Conservation (phyloP, 1,140 invertebrate species). For the Rhopalosiphum padi region DNA sequence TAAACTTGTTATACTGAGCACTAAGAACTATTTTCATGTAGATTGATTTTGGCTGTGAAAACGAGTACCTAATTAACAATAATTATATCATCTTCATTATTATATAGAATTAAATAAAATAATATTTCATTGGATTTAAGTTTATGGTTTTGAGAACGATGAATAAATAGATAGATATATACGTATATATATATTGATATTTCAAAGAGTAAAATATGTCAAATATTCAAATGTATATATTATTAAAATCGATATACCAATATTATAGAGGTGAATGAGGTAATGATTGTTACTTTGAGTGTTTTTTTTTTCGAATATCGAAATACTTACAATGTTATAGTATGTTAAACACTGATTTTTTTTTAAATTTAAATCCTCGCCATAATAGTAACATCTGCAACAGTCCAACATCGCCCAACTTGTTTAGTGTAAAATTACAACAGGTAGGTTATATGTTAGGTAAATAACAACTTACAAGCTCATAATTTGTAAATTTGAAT, state of each 20-base stretch:
- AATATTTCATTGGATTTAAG: too few species aligned
- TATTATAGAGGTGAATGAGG: too few species aligned
- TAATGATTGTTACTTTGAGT: too few species aligned
- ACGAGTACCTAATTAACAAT: not conserved
- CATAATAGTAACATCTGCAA: not conserved
- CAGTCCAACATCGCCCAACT: not conserved
- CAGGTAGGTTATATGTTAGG: not conserved
- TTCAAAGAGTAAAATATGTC: too few species aligned
- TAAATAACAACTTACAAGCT: not conserved
- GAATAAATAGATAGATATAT: too few species aligned
- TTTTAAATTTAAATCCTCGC: not conserved
- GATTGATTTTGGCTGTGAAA: not conserved
- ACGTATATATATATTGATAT: too few species aligned
- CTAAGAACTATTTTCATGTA: not conserved
- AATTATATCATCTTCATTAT: not conserved
- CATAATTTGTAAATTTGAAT: not conserved
- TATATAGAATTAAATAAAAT: too few species aligned
- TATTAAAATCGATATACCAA: too few species aligned
- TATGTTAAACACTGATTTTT: not conserved
- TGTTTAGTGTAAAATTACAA: not conserved
- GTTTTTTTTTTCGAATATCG: not conserved
- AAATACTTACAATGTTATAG: not conserved
- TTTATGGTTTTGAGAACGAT: too few species aligned
- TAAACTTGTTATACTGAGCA: not conserved
- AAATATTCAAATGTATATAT: too few species aligned